These are phyloP conservation scores for Hydractinia symbiolongicarpus DNA, from an alignment of 30 jellyfish, hydroid and myxozoan genomes.

Conservation along the genomic window DNA sequence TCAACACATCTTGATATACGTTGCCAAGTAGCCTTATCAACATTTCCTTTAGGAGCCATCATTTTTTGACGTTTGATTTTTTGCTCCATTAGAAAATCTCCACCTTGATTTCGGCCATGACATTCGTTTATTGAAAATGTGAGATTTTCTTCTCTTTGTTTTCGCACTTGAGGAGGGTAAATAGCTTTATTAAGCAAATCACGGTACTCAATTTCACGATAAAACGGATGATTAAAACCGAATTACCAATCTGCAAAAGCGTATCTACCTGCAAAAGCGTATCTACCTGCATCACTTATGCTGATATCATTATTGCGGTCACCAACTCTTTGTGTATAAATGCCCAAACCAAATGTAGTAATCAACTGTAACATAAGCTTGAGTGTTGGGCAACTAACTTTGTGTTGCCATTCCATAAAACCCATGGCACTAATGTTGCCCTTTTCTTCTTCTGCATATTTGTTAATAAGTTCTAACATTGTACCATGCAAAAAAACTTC, in stretches of 20 bases:
- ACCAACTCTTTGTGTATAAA: conserved; percentile 1
- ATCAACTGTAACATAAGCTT: background rate
- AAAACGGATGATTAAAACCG: conserved; percentile 13
- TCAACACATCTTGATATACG: background rate
- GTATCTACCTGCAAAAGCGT: too few relatives aligned
- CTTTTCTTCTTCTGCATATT: background rate
- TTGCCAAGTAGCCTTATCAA: conserved; percentile 6
- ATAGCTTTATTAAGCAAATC: conserved; percentile 1
- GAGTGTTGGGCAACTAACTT: background rate
- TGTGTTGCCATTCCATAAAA: background rate
- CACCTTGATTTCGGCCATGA: conserved; percentile 4
- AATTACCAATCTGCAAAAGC: background rate
- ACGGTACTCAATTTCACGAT: conserved; percentile 15
- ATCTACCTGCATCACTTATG: conserved; percentile 7
- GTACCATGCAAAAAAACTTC: conserved; percentile 19
- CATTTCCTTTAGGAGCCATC: conserved; percentile 3
- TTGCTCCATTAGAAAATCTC: conserved; percentile 12
- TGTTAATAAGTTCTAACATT: background rate
- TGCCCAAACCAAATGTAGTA: conserved; percentile 3
- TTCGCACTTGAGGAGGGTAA: background rate
- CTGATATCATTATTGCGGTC: background rate
- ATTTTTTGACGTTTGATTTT: conserved; percentile 11
- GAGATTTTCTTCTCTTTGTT: too few relatives aligned
- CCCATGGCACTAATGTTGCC: background rate
- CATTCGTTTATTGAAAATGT: conserved; percentile 1